phyloP scores from a whole-genome alignment of 2,797 vertebrate genomes.

The Dendrocincla tyrannina region DNA sequence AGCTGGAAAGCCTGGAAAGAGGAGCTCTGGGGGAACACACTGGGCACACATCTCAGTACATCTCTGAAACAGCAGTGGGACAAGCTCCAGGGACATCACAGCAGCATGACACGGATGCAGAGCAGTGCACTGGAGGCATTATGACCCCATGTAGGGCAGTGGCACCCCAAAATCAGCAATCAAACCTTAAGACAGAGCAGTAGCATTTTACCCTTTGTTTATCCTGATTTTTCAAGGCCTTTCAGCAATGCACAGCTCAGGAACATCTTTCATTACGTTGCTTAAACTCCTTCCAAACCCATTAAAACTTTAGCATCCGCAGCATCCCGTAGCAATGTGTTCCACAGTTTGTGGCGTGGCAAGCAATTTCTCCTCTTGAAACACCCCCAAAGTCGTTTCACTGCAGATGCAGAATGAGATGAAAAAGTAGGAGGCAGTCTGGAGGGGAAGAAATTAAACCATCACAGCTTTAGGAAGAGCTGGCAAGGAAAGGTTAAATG shows the following conservation, averaged over 20 bases:
- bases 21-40: background rate
- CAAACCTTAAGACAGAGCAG: background rate
- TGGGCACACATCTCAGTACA: background rate
- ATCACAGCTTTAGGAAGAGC: background rate
- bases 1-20: background rate
- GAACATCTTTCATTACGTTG: background rate
- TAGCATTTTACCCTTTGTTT: background rate
- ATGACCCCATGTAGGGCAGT: background rate
- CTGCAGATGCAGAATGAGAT: conserved; percentile 16
- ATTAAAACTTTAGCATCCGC: conserved; percentile 9
- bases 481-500: conserved; percentile 47
- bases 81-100: background rate
- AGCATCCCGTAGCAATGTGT: conserved; percentile 23
- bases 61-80: background rate
- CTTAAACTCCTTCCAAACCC: conserved; percentile 6
- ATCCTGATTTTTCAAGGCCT: background rate
- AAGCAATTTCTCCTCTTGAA: conserved; percentile 11
- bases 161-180: background rate
- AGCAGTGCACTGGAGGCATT: background rate
- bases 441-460: conserved; percentile 35
- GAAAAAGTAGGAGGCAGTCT: conserved; percentile 31
- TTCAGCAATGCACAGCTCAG: background rate
- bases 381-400: conserved; percentile 10
- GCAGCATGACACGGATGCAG: fast-evolving
- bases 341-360: background rate